Evolutionary conservation across 2,888 invertebrate genomes (phyloP), one percentile per base, ranked within the genome.

Genomic region (Pyrgus malvae): DNA sequence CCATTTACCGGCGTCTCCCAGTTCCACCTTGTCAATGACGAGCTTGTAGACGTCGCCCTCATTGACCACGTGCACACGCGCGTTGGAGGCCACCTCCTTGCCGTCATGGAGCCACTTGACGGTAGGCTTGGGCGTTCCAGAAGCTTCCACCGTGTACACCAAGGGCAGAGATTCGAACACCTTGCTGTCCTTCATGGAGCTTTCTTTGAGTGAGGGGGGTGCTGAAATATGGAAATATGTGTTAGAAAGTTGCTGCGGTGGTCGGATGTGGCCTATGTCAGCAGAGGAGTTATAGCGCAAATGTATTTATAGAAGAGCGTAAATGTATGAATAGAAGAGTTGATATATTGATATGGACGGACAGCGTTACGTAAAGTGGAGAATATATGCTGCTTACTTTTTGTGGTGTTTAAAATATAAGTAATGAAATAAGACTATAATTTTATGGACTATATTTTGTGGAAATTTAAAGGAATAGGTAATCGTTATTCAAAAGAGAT

Each of bases 131-230:
- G 97, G 97, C 57, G 93, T 90, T 12, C 96, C 96, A 37, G 92
- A 92, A 0, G 95, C 96, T 61, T 93, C 91, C 0, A 97, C 93
- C 58, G 95, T 94, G 83, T 95, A 97, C 60, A 93, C 93, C 40
- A 95, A 92, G 7, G 94, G 94, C 48, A 98, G 93, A 8, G 97
- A 97, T 80, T 96, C 97, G 79, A 92, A 96, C 25, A 94, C 92
- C 58, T 93, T 92, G 56, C 93, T 92, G 80, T 96, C 95, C 68
- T 93, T 93, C 83, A 96, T 92, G 67, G 92, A 94, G 63, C 94
- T 93, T 65, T 93, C 93, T 70, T 93, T 83, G 65, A 96, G 92
- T 76, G 93, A 92, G 33, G 96, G 96, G 63, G 93, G 90, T 76
- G 95, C 94, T 94, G 80, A 29, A 80, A 75, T 55, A 12, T 29